A percentile compares a stretch with the other conserved stretches of the same genome.
Conservation (phyloP, 2,113 vertebrate genomes). For the Aspidoscelis tigris region DNA sequence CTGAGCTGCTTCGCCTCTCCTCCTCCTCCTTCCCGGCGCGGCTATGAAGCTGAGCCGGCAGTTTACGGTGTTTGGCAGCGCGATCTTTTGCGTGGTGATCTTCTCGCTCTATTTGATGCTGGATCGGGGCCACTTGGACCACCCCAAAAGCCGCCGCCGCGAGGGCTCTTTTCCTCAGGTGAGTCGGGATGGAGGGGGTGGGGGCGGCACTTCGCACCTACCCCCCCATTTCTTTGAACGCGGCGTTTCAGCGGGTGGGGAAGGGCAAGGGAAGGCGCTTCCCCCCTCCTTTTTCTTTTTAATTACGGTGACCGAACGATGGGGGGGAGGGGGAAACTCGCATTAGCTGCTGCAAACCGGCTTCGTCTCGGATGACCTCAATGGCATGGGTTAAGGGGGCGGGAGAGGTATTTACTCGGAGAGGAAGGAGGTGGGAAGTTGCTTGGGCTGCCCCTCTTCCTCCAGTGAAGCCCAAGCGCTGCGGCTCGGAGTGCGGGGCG, state of each 20-base stretch:
- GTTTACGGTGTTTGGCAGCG: conserved; percentile 85
- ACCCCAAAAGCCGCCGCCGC: conserved; percentile 70
- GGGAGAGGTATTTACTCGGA: background rate
- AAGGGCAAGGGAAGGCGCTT: no score
- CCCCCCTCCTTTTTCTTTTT: no score
- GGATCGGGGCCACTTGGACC: conserved; percentile 83
- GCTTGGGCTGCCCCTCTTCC: background rate
- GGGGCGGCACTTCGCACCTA: no score
- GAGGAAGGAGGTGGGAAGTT: background rate
- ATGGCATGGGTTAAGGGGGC: background rate
- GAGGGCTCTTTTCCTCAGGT: conserved; percentile 79
- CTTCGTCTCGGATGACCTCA: background rate
- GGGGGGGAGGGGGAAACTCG: background rate
- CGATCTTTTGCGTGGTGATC: conserved; percentile 85
- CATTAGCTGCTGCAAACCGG: background rate
- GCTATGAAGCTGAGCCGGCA: conserved; percentile 86
- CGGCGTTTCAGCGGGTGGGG: no score
- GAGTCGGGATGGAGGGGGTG: conserved; percentile 28
- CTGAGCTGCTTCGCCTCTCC: background rate
- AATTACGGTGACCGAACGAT: background rate
- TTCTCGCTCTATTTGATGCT: conserved; percentile 88
- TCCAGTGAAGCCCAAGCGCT: background rate
- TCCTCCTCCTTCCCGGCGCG: background rate
- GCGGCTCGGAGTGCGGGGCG: background rate
- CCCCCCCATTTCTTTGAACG: no score